Base-by-base conservation (phyloP, 2,888 invertebrate species). In the Diplazon laetatorius region DNA sequence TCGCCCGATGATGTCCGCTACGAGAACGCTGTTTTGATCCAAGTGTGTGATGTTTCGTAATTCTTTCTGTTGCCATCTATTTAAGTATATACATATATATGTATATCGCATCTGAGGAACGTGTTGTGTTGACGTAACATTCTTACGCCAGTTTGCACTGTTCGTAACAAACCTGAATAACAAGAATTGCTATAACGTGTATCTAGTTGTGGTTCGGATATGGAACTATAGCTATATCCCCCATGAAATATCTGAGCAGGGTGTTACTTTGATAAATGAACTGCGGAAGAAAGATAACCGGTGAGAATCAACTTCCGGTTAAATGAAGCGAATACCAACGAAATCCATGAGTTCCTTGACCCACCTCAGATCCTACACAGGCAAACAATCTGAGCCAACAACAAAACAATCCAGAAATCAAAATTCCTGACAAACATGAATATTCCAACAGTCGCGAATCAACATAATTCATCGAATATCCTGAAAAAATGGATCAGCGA, bases 201-300 rank as follows among this genome's bases (percentile, higher is more conserved):
- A 80, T 82, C 80, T n/a, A n/a, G n/a, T n/a, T 80, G 83, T 82
- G 81, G 80, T 84, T 83, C 80, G 81, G 72, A 5, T 30, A 82
- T 82, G 83, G 81, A 85, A 81, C n/a, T n/a, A 82, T 65, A 75
- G 72, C 76, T 8, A 14, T n/a, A n/a, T 75, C 65, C 69, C 79
- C 78, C 59, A 42, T 35, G 22, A 0, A 16, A n/a, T n/a, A 37
- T 16, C 20, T 65, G 6, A 12, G 8, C 16, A 16, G 30, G 30
- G 57, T 46, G 68, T 25, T 59, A 35, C 50, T 60, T n/a, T n/a
- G 25, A 16, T 50, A 25, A 37, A 10, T 50, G 20, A 25, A 57
- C 44, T 18, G 6, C 18, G 35, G 46, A 46, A 66, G 60, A 55
- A 69, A 69, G 37, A 12, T 14, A 12, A 57, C 44, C 12, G 37